phyloP scores from a whole-genome alignment of 2,113 vertebrate genomes.

The Amblyopsis rosae region DNA sequence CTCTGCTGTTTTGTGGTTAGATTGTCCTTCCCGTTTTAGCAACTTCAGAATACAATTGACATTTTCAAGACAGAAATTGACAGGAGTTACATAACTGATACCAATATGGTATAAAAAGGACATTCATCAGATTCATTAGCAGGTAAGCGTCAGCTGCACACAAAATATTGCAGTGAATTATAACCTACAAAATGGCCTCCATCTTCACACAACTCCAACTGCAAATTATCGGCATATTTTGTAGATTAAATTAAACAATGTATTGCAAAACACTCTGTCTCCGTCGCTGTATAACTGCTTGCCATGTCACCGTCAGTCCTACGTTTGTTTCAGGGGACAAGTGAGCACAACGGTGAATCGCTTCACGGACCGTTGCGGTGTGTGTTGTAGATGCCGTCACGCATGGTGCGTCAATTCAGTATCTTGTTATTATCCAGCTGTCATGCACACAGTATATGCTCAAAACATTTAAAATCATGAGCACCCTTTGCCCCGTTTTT shows the following conservation, averaged over 20 bases:
- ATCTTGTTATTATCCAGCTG: neutral
- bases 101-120: conserved; percentile 23
- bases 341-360: too few relatives aligned
- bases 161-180: too few relatives aligned
- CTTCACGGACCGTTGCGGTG: too few relatives aligned
- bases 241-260: neutral
- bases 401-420: conserved; percentile 20
- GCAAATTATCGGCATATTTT: neutral
- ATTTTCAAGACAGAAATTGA: neutral
- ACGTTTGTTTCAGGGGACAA: too few relatives aligned
- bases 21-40: too few relatives aligned
- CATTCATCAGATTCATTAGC: conserved; percentile 2
- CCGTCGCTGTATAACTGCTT: too few relatives aligned
- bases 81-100: neutral
- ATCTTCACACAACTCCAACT: neutral
- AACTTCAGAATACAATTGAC: neutral
- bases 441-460: conserved; percentile 17
- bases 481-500: conserved; percentile 10
- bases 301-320: too few relatives aligned
- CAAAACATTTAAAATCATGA: conserved; percentile 25
- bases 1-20: neutral
- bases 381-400: neutral
- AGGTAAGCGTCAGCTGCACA: neutral
- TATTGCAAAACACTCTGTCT: neutral
- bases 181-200: neutral